Base-by-base conservation (phyloP, 2,888 invertebrate species). In the Oxystoma pomonae region DNA sequence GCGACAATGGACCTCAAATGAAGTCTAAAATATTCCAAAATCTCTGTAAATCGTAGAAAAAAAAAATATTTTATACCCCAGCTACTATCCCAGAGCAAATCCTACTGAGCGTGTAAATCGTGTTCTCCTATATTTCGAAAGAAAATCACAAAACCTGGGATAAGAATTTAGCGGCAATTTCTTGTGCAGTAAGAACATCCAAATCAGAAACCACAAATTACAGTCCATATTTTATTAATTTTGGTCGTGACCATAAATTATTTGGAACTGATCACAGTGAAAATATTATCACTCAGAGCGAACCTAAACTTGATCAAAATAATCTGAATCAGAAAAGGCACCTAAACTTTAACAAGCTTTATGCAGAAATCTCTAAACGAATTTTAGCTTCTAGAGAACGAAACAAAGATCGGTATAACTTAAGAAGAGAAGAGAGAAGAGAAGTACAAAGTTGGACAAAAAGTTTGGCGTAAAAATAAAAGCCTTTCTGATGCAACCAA, bases 381-480 rank as follows among this genome's bases (percentile, higher is more conserved):
- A 35, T 57, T 50, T 9, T 17, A 20, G 19, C n/a, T 9, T 21
- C 57, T 16, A 12, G 49, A 18, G n/a, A 16, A 5, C 2, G 35
- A 16, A 53, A 59, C 18, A 1, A 21, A 18, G 16, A 60, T 58
- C 55, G 56, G 2, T 65, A 65, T 60, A 60, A 65, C 59, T 18
- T 65, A 16, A 7, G 62, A 52, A 52, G 62, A 18, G 52, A 60
- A n/a, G 16, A 55, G 12, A 35, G 19, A n/a, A n/a, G n/a, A n/a
- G 16, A 5, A 62, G 12, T 59, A 57, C 52, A 16, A 17, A 16
- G 52, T 59, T 16, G 62, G 59, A 7, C 52, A 65, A 17, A 16
- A 52, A 16, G 64, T 64, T 16, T 64, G 58, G 61, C 61, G 64
- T 16, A 59, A 58, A 35, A 65, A 65, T 57, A 53, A 62, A 20